Evolutionary conservation across 2,888 invertebrate species (phyloP).

Genomic region (Netelia melanura): DNA sequence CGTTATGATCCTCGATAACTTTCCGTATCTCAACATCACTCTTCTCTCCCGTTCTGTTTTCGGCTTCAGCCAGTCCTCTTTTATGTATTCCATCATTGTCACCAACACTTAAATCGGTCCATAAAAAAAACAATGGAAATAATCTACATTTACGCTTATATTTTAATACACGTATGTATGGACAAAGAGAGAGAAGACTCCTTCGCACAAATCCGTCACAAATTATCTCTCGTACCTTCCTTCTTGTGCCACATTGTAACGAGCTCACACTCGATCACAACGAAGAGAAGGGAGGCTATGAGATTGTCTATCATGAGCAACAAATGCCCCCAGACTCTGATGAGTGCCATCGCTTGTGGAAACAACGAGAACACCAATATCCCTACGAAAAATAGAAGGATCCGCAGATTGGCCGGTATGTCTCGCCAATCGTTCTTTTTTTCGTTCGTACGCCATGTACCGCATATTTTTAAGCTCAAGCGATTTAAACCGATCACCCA

Average conservation of each 20-base stretch:
- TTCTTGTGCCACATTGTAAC: constrained; percentile 26
- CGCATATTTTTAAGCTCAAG: not conserved
- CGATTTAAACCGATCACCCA: not conserved
- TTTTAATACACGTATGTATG: no score
- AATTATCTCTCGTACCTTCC: constrained; percentile 18
- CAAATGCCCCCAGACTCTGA: constrained; percentile 33
- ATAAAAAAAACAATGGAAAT: not conserved
- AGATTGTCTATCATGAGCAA: constrained; percentile 46
- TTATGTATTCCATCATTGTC: constrained; percentile 32
- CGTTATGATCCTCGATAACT: constrained; percentile 35
- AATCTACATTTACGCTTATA: no score
- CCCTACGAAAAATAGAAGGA: not conserved
- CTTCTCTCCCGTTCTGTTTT: constrained; percentile 27
- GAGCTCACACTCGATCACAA: constrained; percentile 9
- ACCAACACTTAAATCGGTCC: constrained; percentile 27
- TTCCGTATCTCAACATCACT: constrained; percentile 51
- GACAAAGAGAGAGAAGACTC: not conserved
- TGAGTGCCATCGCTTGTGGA: constrained; percentile 37
- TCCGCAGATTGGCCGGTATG: not conserved
- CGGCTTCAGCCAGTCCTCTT: constrained; percentile 30
- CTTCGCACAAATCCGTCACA: not conserved
- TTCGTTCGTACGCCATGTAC: not conserved
- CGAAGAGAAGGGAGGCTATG: constrained; percentile 1
- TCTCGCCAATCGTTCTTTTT: not conserved
- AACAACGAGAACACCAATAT: not conserved